Evolutionary conservation across 2,888 invertebrate genomes (phyloP).

Genomic region (Adelognathus sp.): DNA sequence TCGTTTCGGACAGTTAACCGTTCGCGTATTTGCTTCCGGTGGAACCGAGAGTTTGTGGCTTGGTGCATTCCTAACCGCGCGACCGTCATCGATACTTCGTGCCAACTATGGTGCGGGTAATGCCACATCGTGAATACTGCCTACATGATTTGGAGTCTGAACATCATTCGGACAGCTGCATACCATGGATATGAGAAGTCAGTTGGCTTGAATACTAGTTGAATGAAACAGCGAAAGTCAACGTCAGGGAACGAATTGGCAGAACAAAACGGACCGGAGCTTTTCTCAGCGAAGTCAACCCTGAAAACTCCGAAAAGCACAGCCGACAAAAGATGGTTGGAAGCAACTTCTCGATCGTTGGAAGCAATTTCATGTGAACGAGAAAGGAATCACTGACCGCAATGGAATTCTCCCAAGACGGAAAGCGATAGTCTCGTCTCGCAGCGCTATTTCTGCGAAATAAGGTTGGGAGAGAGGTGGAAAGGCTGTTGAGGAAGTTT

Average conservation of each 20-base stretch:
- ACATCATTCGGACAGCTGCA: slow-evolving; percentile 33
- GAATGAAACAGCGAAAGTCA: slow-evolving; percentile 34
- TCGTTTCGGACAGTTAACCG: slow-evolving; percentile 68
- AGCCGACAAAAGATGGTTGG: neutral
- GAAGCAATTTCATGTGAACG: neutral
- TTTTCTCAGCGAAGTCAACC: neutral
- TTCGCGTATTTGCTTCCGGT: slow-evolving; percentile 69
- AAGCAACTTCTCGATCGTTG: neutral
- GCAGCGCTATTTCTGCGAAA: no score
- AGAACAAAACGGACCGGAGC: no score
- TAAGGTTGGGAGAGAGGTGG: neutral
- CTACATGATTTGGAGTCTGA: neutral
- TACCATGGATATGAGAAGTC: slow-evolving; percentile 6
- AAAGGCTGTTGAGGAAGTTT: neutral
- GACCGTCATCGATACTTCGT: slow-evolving; percentile 38
- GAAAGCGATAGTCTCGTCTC: neutral
- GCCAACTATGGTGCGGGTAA: slow-evolving; percentile 29
- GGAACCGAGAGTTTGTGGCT: slow-evolving; percentile 61
- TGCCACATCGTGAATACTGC: slow-evolving; percentile 29
- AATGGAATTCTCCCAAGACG: neutral
- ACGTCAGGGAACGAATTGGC: neutral
- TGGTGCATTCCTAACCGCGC: slow-evolving; percentile 47
- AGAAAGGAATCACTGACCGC: neutral
- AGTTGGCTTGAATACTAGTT: no score
- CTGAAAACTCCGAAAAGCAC: slow-evolving; percentile 9